Percentiles rank a stretch among this genome's conserved stretches.
Evolutionary conservation across 1,140 invertebrate genomes (phyloP).

Genomic region (Zaprionus tsacasi): DNA sequence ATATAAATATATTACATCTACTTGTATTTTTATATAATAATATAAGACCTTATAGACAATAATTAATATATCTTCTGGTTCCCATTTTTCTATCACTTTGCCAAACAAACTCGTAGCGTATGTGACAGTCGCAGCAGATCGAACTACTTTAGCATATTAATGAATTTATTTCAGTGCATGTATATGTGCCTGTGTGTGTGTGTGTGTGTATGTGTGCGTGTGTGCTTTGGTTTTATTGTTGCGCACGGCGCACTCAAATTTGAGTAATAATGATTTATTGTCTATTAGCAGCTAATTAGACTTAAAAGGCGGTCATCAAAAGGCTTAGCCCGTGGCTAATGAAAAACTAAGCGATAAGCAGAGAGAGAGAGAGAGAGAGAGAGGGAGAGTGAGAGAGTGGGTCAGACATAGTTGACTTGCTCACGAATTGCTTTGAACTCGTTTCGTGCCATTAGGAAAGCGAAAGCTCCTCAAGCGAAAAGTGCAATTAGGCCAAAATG

Average conservation of each 20-base stretch:
- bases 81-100: too few relatives aligned
- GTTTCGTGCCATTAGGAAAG: conserved; percentile 68
- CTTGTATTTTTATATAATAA: too few relatives aligned
- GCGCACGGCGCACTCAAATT: conserved; percentile 55
- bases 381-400: neutral
- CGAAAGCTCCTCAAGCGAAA: conserved; percentile 61
- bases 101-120: conserved; percentile 19
- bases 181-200: conserved; percentile 16
- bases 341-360: conserved; percentile 65
- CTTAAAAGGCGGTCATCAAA: conserved; percentile 77
- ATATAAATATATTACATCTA: too few relatives aligned
- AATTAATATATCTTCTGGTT: too few relatives aligned
- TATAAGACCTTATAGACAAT: too few relatives aligned
- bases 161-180: conserved; percentile 63
- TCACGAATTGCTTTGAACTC: conserved; percentile 66
- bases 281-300: conserved; percentile 82
- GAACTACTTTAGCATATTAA: conserved; percentile 34
- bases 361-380: neutral
- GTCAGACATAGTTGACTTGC: conserved; percentile 1
- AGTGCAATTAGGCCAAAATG: conserved; percentile 68
- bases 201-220: conserved; percentile 33
- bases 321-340: conserved; percentile 69
- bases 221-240: conserved; percentile 39
- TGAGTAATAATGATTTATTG: conserved; percentile 83
- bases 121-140: conserved; percentile 8